Evolutionary conservation across 2,888 invertebrate species (phyloP), one percentile per base, ranked within the genome.

Genomic region (Trichopoda pennipes): DNA sequence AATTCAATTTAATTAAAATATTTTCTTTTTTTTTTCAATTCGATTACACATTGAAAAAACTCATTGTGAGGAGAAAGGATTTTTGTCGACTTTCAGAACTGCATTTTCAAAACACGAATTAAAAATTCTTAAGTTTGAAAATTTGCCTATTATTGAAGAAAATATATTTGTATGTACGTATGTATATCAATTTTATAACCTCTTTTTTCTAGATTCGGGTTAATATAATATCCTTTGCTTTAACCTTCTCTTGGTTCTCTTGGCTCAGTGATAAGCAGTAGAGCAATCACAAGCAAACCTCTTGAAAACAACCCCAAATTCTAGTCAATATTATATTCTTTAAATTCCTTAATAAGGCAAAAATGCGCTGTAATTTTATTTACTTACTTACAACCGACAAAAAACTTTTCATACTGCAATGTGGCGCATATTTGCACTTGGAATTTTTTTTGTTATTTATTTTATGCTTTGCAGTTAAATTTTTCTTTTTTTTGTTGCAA

Each of bases 371-470:
- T 14, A 49, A 49, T 49, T 51, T 49, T 8, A 19, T 49, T 55
- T 42, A 14, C 9, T 28, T 4, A 60, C 4, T 69, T 4, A 47
- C 12, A 28, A 35, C 19, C 16, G 17, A 21, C n/a, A 77, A 47
- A 55, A 66, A 76, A 16, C 23, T 68, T 68, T 19, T 78, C 69
- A 70, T 63, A 72, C 79, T 79, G 79, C 82, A 82, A 79, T 79
- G 70, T 79, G 82, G 66, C 75, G 78, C 75, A 82, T 76, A 76
- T 68, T 75, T 82, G 70, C 72, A 76, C 35, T 70, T 70, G 58
- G 38, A 10, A 32, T 35, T n/a, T 35, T 55, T 64, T 60, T 19
- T 12, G 3, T 35, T 35, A 7, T 10, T 35, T 10, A 7, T 38
- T 12, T 38, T 28, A 7, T 21, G 17, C 19, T n/a, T n/a, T n/a